Evolutionary conservation across 2,888 invertebrate genomes (phyloP).

Genomic region (Rhagonycha lutea): DNA sequence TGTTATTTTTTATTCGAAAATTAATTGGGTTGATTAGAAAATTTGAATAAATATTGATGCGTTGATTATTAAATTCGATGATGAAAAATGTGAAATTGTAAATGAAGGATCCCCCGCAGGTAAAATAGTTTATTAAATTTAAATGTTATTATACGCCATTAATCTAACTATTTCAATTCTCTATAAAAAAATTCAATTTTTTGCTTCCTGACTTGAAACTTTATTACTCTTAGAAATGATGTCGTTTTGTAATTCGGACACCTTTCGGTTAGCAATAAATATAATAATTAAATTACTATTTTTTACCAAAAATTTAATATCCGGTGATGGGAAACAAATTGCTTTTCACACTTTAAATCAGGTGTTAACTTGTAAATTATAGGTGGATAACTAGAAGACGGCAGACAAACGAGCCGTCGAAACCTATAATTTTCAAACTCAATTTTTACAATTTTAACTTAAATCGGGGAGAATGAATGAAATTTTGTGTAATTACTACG

Average conservation of each 20-base stretch:
- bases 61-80: not conserved
- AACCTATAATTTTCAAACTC: conserved; percentile 50
- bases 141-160: not conserved
- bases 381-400: conserved; percentile 44
- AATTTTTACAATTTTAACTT: conserved; percentile 41
- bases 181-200: not conserved
- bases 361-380: conserved; percentile 47
- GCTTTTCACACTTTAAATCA: conserved; percentile 42
- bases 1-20: not conserved
- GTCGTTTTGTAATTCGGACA: not conserved
- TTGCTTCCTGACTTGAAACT: not conserved
- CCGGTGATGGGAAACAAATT: conserved; percentile 20
- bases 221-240: not conserved
- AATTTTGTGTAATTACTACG: not conserved
- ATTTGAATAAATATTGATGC: not conserved
- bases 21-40: not conserved
- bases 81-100: not conserved
- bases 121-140: not conserved
- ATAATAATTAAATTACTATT: conserved; percentile 9
- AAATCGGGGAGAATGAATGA: conserved; percentile 25
- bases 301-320: not conserved
- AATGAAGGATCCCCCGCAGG: not conserved
- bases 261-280: conserved; percentile 1
- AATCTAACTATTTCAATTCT: not conserved
- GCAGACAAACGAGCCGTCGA: conserved; percentile 52